Percentiles rank a stretch among this genome's conserved stretches.
Evolutionary conservation across 2,888 invertebrate genomes (phyloP).

Genomic region (Agriopis aurantiaria): DNA sequence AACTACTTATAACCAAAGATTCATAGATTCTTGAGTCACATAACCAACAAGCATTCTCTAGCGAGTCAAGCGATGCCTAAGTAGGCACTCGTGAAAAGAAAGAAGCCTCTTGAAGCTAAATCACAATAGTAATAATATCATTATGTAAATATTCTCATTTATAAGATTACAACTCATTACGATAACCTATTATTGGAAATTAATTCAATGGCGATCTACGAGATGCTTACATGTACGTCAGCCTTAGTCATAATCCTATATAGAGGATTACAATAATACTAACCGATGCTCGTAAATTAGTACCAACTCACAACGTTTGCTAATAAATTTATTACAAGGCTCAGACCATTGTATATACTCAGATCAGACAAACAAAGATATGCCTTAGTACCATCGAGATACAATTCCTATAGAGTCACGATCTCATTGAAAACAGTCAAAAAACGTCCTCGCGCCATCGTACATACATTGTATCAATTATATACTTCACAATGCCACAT

Average conservation of each 20-base stretch:
- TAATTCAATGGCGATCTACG: constrained; percentile 25
- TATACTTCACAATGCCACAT: too few relatives aligned
- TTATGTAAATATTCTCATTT: constrained; percentile 7
- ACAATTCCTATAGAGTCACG: too few relatives aligned
- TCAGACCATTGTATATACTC: too few relatives aligned
- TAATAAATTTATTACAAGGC: background rate
- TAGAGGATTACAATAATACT: constrained; percentile 11
- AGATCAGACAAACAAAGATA: background rate
- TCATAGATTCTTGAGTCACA: too few relatives aligned
- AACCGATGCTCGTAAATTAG: background rate
- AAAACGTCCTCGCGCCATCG: too few relatives aligned
- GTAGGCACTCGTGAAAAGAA: background rate
- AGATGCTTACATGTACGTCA: constrained; percentile 5
- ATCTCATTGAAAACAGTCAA: too few relatives aligned
- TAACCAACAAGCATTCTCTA: too few relatives aligned
- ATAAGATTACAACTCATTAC: constrained; percentile 14
- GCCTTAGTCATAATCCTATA: constrained; percentile 21
- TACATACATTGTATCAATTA: too few relatives aligned
- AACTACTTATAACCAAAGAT: too few relatives aligned
- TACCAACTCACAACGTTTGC: background rate
- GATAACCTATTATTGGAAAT: constrained; percentile 15
- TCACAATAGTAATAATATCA: background rate
- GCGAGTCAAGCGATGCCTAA: too few relatives aligned
- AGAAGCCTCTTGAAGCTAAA: background rate
- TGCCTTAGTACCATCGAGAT: too few relatives aligned